phyloP scores from a whole-genome alignment of 2,797 vertebrate species.

The Liparis tanakae region DNA sequence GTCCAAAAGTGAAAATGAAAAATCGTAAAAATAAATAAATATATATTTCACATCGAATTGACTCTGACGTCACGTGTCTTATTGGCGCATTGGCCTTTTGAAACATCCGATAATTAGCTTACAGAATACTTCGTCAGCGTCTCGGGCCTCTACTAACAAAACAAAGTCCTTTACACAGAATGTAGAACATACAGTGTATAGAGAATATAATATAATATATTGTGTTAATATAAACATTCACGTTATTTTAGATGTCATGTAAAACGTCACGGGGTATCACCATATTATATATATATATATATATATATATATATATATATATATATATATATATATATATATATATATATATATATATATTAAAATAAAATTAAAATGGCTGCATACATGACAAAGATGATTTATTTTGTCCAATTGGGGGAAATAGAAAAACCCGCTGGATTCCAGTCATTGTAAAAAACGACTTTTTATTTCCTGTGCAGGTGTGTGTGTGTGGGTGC shows the following conservation, averaged over 20 bases:
- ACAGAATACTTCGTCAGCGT: background rate
- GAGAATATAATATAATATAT: too few relatives aligned
- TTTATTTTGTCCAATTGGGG: background rate
- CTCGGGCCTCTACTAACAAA: too few relatives aligned
- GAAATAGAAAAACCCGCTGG: background rate
- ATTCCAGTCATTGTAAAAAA: slow-evolving; percentile 15
- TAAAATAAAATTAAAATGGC: background rate
- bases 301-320: too few relatives aligned
- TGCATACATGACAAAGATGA: background rate
- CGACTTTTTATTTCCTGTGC: slow-evolving; percentile 3
- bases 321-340: too few relatives aligned
- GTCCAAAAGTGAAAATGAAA: background rate
- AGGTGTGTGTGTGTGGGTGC: slow-evolving; percentile 21
- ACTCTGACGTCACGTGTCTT: too few relatives aligned
- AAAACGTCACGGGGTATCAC: too few relatives aligned
- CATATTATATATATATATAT: too few relatives aligned
- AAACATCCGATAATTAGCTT: background rate
- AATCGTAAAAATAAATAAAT: background rate
- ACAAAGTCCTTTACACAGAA: too few relatives aligned
- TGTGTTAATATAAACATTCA: too few relatives aligned
- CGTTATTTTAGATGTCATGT: too few relatives aligned
- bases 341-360: too few relatives aligned
- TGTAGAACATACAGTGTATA: too few relatives aligned
- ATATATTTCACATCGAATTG: background rate
- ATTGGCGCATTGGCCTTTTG: background rate